Evolutionary conservation across 2,797 vertebrate species (phyloP), one percentile per base, ranked within the genome.

Genomic region (Hydrolagus colliei): DNA sequence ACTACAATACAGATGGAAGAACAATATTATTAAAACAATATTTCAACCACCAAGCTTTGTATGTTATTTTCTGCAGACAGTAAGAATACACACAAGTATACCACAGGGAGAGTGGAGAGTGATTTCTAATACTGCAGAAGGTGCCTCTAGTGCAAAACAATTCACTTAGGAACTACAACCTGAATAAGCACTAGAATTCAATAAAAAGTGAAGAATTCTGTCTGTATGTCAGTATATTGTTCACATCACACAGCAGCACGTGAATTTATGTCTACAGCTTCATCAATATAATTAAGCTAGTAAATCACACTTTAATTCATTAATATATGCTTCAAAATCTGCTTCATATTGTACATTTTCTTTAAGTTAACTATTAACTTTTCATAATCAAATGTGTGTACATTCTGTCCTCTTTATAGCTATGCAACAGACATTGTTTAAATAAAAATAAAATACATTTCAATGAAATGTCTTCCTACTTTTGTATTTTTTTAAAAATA

Each of bases 11-110:
- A 77, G 0, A 67, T 59, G 79, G 84, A 52, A 63, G 72, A 67
- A 20, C 72, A 63, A 22, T 27, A 80, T 72, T 86, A 86, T 84
- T 74, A 82, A 80, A 86, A 72, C 27, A 85, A 80, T 85, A 86
- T 77, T 78, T 73, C 52, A 82, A 84, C 86, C 86, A 16, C 73
- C 73, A n/a, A 32, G 87, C 77, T 86, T 77, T 62, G 85, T 35
- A 65, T 68, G 20, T 73, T 59, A 80, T 80, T 67, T 86, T n/a
- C 41, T 20, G 73, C 35, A 82, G 41, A 52, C 41, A 52, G 41
- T 6, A 52, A 52, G 61, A 41, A 73, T 72, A n/a, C n/a, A n/a
- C n/a, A 72, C 41, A 73, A 73, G 71, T 16, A 82, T 61, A 73
- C 71, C 35, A 72, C 12, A 80, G 18, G 35, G 72, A 59, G 22